Evolutionary conservation across 1,140 invertebrate genomes (phyloP).

Genomic region (Bombus superbus): DNA sequence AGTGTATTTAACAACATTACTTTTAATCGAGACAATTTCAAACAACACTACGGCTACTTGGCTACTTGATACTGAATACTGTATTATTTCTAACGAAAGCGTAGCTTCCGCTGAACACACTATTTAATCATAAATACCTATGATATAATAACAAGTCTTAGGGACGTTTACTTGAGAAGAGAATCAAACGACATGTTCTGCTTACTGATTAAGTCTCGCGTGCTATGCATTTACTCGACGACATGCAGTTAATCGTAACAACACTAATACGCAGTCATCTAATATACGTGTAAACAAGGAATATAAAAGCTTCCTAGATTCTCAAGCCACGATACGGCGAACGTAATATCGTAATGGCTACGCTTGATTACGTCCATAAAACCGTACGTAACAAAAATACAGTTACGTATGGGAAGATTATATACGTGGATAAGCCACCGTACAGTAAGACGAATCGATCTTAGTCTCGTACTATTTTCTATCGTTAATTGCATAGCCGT

Average conservation of each 20-base stretch:
- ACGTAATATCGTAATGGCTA: constrained; percentile 31
- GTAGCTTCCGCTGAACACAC: constrained; percentile 48
- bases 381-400: constrained; percentile 36
- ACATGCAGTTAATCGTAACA: constrained; percentile 68
- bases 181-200: constrained; percentile 56
- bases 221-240: constrained; percentile 63
- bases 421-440: constrained; percentile 22
- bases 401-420: constrained; percentile 24
- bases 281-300: constrained; percentile 59
- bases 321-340: constrained; percentile 45
- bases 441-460: constrained; percentile 19
- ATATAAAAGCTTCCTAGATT: constrained; percentile 53
- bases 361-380: constrained; percentile 14
- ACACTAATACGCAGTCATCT: constrained; percentile 66
- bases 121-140: constrained; percentile 38
- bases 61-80: constrained; percentile 50
- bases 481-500: constrained; percentile 44
- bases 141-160: constrained; percentile 26
- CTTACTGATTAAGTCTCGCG: constrained; percentile 52
- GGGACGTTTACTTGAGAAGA: constrained; percentile 47
- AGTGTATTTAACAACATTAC: constrained; percentile 3
- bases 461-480: constrained; percentile 11
- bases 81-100: constrained; percentile 50
- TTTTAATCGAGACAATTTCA: background rate
- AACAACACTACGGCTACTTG: constrained; percentile 44